Percentiles rank a stretch among this genome's conserved stretches.
These are phyloP conservation scores for Hapalemur alaotrensis DNA, from an alignment of 2,797 vertebrate genomes.

Conservation along the genomic window DNA sequence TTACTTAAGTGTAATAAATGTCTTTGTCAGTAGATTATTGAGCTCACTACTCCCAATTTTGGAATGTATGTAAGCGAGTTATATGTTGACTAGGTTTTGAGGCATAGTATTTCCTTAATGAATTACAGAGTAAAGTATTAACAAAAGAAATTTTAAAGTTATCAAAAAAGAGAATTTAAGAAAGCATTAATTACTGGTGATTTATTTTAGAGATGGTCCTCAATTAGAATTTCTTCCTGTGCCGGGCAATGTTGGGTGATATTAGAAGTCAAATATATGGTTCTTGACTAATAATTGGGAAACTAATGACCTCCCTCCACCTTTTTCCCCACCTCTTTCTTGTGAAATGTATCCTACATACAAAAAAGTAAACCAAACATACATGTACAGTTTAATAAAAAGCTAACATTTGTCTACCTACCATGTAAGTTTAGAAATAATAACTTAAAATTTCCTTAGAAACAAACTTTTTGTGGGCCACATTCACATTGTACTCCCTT, in stretches of 20 bases:
- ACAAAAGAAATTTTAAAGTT: background rate
- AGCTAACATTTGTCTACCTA: background rate
- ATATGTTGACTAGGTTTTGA: background rate
- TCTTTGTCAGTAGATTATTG: background rate
- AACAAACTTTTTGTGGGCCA: background rate
- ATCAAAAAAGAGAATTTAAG: background rate
- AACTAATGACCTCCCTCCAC: background rate
- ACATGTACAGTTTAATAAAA: background rate
- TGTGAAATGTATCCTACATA: background rate
- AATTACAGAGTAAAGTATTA: background rate
- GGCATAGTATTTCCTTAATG: background rate
- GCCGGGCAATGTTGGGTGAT: background rate
- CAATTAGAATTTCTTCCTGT: background rate
- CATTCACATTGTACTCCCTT: background rate
- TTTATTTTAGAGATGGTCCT: background rate
- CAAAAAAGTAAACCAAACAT: background rate
- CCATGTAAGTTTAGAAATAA: background rate
- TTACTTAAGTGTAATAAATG: background rate
- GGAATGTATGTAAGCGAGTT: background rate
- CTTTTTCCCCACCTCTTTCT: background rate
- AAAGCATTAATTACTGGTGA: background rate
- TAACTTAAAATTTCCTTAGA: background rate
- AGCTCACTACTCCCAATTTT: background rate
- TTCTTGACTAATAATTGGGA: background rate
- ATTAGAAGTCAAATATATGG: background rate